Percentiles rank a stretch among this genome's conserved stretches.
phyloP scores from a whole-genome alignment of 2,888 invertebrate species.

The Iphiclides podalirius region DNA sequence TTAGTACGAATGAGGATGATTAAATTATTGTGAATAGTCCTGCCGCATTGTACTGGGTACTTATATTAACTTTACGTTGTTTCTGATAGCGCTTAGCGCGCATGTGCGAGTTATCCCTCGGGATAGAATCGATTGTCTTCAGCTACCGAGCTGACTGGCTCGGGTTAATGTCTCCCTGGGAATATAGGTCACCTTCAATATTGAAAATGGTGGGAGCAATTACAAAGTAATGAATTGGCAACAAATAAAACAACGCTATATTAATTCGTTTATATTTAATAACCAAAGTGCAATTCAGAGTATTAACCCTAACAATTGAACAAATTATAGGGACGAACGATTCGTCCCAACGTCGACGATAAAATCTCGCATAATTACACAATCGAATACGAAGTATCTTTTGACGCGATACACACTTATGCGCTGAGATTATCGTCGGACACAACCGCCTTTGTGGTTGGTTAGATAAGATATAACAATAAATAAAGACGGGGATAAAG shows the following conservation, averaged over 20 bases:
- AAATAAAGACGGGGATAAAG: constrained; percentile 46
- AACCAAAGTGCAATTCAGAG: constrained; percentile 81
- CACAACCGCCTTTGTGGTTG: constrained; percentile 59
- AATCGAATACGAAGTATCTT: constrained; percentile 38
- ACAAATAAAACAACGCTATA: constrained; percentile 48
- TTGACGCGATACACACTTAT: constrained; percentile 30
- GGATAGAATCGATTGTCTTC: constrained; percentile 74
- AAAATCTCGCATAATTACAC: constrained; percentile 47
- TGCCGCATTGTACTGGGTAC: constrained; percentile 2
- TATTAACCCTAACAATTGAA: constrained; percentile 78
- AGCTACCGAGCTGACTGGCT: constrained; percentile 38
- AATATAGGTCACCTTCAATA: constrained; percentile 54
- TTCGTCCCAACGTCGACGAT: constrained; percentile 57
- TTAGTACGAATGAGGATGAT: too few species aligned
- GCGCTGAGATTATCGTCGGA: constrained; percentile 52
- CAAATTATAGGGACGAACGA: constrained; percentile 66
- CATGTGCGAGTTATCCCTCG: constrained; percentile 74
- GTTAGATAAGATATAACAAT: constrained; percentile 55
- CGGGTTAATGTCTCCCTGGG: constrained; percentile 38
- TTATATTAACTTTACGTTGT: constrained; percentile 15
- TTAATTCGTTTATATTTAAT: constrained; percentile 81
- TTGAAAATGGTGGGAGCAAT: not conserved
- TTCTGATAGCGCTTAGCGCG: constrained; percentile 40
- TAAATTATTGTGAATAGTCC: too few species aligned
- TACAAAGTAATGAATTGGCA: constrained; percentile 22